phyloP scores from a whole-genome alignment of 2,888 invertebrate genomes.

The Zaprionus lineosus region DNA sequence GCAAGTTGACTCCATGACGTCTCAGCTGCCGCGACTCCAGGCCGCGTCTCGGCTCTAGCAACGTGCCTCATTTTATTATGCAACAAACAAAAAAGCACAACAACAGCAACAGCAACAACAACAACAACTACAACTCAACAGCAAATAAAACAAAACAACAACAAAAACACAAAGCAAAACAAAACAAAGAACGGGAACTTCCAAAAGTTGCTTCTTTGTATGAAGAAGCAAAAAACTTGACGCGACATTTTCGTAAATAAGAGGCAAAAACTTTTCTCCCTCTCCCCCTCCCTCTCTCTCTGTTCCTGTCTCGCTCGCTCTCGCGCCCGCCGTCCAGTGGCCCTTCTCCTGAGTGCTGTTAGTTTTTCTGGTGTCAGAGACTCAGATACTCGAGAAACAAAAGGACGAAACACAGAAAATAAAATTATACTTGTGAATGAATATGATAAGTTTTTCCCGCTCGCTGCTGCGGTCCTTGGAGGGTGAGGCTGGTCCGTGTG shows the following conservation, averaged over 20 bases:
- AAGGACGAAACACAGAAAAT: constrained; percentile 11
- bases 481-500: too few relatives aligned
- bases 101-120: constrained; percentile 10
- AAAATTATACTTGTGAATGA: constrained; percentile 63
- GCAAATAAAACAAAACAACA: too few relatives aligned
- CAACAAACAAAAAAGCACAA: constrained; percentile 44
- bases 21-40: constrained; percentile 62
- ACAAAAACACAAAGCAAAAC: constrained; percentile 2
- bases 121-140: too few relatives aligned
- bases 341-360: too few relatives aligned
- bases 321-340: too few relatives aligned
- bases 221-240: constrained; percentile 58
- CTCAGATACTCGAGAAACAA: constrained; percentile 2
- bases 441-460: constrained; percentile 69
- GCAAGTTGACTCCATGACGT: constrained; percentile 34
- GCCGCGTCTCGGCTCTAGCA: constrained; percentile 51
- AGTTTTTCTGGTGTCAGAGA: constrained; percentile 14
- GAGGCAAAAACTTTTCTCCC: constrained; percentile 62
- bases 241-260: constrained; percentile 81
- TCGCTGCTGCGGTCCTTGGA: constrained; percentile 11
- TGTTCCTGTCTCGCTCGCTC: too few relatives aligned
- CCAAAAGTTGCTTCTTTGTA: constrained; percentile 52
- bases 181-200: constrained; percentile 31
- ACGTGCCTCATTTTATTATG: constrained; percentile 76
- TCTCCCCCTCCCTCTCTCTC: constrained; percentile 5